Base-by-base conservation (phyloP, 2,888 invertebrate genomes). In the Cheilosia urbana region DNA sequence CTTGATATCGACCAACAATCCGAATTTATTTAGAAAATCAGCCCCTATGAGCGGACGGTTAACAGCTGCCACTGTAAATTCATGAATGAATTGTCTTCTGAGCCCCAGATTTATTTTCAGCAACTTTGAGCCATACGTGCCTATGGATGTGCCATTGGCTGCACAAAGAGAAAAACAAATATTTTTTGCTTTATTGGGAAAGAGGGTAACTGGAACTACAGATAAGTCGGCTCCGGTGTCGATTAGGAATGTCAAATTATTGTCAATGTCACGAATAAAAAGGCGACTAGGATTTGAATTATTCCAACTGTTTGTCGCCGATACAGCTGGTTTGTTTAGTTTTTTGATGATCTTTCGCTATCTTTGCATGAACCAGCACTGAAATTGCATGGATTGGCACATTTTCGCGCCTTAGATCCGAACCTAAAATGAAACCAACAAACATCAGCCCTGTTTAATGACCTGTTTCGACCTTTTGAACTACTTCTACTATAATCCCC, bases 21-120 rank as follows among this genome's bases (percentile, higher is more conserved):
- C 49, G 15, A 66, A 72, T 47, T 65, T 72, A 7, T 60, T 57
- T 11, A 83, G 34, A n/a, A 83, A 83, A 19, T 83, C 73, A 3
- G 73, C 69, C 4, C 66, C 82, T n/a, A 65, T 57, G 27, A 79
- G 62, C 13, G 66, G 40, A 15, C 45, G 57, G 4, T 49, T 66
- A 2, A 75, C 55, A 17, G 11, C 68, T 15, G 75, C 75, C 24
- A 58, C 4, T 19, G 19, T 57, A 34, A 65, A 72, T 11, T 30
- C 7, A 21, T 72, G 15, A n/a, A n/a, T n/a, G n/a, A n/a, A n/a
- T n/a, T n/a, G n/a, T n/a, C n/a, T n/a, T n/a, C n/a, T n/a, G n/a
- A 77, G 58, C 11, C 76, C 71, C 6, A 77, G 15, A 37, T 72
- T 45, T n/a, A 66, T n/a, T 40, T 65, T 60, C 4, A 81, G 9